Conservation (phyloP, 2,113 vertebrate species). For the Nyctereutes procyonoides region DNA sequence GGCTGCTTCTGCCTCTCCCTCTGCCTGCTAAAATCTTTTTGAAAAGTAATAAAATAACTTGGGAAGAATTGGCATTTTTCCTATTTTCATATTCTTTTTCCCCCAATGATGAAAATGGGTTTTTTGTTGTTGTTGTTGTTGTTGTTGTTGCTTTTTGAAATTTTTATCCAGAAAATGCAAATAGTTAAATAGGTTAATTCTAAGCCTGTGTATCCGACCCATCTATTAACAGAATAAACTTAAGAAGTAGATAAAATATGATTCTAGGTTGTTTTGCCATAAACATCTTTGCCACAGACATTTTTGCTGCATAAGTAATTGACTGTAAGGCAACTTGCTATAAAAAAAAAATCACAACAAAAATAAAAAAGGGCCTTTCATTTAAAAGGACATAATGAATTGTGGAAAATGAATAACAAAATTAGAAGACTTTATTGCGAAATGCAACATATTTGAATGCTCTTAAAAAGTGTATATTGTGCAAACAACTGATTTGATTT, state of each 20-base stretch:
- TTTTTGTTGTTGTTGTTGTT: neutral
- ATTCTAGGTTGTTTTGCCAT: neutral
- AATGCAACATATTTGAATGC: neutral
- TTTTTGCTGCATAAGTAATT: neutral
- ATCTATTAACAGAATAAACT: neutral
- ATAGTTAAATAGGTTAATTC: neutral
- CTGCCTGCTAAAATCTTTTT: too few relatives aligned
- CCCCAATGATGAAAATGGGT: neutral
- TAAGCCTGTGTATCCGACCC: neutral
- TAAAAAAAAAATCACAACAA: neutral
- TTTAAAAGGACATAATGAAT: neutral
- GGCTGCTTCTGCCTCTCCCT: too few relatives aligned
- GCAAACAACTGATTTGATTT: neutral
- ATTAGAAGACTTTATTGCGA: neutral
- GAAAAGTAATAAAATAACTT: neutral
- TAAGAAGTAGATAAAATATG: neutral
- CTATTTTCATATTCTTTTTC: neutral
- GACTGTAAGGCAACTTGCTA: neutral
- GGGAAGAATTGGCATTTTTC: neutral
- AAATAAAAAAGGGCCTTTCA: neutral
- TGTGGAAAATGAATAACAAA: neutral
- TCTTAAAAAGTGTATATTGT: neutral
- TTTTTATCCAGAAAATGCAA: slow-evolving; percentile 25
- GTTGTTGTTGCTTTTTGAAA: neutral
- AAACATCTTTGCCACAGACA: neutral